Percentiles rank a stretch among this genome's conserved stretches.
Conservation (phyloP, 2,113 vertebrate genomes). For the Micronycteris hirsuta region DNA sequence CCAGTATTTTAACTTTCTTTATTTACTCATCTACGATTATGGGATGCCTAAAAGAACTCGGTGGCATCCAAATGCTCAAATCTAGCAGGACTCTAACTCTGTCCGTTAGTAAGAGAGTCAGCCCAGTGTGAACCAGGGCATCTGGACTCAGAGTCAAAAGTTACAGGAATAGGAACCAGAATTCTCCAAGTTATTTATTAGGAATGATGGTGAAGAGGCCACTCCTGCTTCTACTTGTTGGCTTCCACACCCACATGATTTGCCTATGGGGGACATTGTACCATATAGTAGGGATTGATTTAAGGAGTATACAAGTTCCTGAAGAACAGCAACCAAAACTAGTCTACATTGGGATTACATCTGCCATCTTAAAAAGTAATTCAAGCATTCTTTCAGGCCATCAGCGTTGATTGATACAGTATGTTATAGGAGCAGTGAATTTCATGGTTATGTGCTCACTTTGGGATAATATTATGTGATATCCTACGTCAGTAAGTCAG, state of each 20-base stretch:
- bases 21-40: neutral
- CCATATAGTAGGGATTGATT: neutral
- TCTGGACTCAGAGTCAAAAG: neutral
- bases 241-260: neutral
- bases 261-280: neutral
- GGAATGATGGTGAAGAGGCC: neutral
- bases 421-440: neutral
- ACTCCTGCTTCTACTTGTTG: neutral
- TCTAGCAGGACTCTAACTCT: neutral
- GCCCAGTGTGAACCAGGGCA: neutral
- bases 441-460: neutral
- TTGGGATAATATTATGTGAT: neutral
- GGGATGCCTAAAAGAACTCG: neutral
- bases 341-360: neutral
- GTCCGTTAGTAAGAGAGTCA: neutral
- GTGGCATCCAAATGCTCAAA: neutral
- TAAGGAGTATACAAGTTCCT: neutral
- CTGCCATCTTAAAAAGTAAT: neutral
- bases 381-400: neutral
- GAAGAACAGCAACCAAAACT: neutral
- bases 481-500: neutral
- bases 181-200: neutral
- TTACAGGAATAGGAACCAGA: neutral
- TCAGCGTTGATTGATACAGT: neutral
- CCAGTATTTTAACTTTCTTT: neutral